Base-by-base conservation (phyloP, 1,140 invertebrate genomes). In the Bombus balteatus region DNA sequence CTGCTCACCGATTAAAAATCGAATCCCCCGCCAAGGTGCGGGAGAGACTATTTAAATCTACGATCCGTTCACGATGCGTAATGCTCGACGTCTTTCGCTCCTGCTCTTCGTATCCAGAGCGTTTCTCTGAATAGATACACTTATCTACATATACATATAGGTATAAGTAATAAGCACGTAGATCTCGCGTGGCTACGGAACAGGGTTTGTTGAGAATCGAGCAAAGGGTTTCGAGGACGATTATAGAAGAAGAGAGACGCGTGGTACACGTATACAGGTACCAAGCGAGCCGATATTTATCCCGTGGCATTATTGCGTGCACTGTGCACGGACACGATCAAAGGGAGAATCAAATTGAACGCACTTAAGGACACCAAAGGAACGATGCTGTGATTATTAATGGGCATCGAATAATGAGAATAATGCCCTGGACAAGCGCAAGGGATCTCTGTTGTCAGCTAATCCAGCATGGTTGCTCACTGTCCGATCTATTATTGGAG, bases 1-100 rank as follows among this genome's bases (percentile, higher is more conserved):
- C 91, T 95, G 94, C 93, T 90, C 94, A 91, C 92, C 94, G 94
- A 95, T 95, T 95, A 95, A 95, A 94, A 95, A 95, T 95, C 93
- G 93, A 93, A 95, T 94, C 89, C 84, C 74, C 81, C 77, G 70
- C 86, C 85, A 85, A 88, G 88, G 66, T 79, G 71, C 73, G 78
- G 57, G 34, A 80, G 79, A 78, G 88, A 84, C 79, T 79, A 90
- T 90, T 83, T 87, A 80, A 90, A 90, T 89, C 81, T 86, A 85
- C 77, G 85, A 87, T 86, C 85, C 53, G 13, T 32, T 32, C 25
- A 4, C 37, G 43, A 53, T 22, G 22, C 71, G 59, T 62, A 74
- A 34, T 41, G 25, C 34, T 22, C 34, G 2, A 15, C 18, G 3
- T 84, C 37, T 62, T 84, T 59, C 74, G 82, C 47, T 41, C 18